phyloP scores from a whole-genome alignment of 1,140 invertebrate genomes.

The Sitodiplosis mosellana region DNA sequence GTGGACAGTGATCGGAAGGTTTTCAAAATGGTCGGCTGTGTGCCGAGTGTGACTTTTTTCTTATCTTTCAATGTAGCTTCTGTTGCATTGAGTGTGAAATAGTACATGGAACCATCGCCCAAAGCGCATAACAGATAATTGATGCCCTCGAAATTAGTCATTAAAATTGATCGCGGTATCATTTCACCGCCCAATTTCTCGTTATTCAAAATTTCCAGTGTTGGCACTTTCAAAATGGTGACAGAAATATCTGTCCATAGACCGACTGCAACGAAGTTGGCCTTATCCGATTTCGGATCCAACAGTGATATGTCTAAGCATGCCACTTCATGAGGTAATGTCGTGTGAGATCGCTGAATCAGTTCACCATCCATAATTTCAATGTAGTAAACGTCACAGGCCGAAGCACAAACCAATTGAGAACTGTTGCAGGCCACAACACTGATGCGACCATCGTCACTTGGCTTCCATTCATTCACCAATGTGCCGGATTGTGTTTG shows the following conservation, averaged over 20 bases:
- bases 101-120: constrained; percentile 95
- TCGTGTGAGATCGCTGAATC: constrained; percentile 23
- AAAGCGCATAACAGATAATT: constrained; percentile 83
- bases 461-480: constrained; percentile 60
- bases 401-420: constrained; percentile 78
- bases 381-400: constrained; percentile 77
- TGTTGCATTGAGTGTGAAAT: constrained; percentile 67
- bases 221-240: constrained; percentile 59
- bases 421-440: constrained; percentile 69
- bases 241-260: constrained; percentile 96
- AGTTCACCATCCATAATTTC: constrained; percentile 52
- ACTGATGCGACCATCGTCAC: constrained; percentile 57
- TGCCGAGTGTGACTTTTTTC: constrained; percentile 88
- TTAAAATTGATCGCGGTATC: constrained; percentile 85
- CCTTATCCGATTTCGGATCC: constrained; percentile 35
- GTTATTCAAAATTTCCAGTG: constrained; percentile 57
- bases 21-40: constrained; percentile 84
- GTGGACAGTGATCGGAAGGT: constrained; percentile 83
- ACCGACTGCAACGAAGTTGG: constrained; percentile 74
- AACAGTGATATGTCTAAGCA: constrained; percentile 88
- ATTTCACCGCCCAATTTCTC: constrained; percentile 87
- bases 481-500: constrained; percentile 44
- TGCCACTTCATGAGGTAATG: constrained; percentile 57
- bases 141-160: constrained; percentile 83
- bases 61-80: constrained; percentile 57